Evolutionary conservation across 1,140 invertebrate species (phyloP), one percentile per base, ranked within the genome.

Genomic region (Polyergus mexicanus): DNA sequence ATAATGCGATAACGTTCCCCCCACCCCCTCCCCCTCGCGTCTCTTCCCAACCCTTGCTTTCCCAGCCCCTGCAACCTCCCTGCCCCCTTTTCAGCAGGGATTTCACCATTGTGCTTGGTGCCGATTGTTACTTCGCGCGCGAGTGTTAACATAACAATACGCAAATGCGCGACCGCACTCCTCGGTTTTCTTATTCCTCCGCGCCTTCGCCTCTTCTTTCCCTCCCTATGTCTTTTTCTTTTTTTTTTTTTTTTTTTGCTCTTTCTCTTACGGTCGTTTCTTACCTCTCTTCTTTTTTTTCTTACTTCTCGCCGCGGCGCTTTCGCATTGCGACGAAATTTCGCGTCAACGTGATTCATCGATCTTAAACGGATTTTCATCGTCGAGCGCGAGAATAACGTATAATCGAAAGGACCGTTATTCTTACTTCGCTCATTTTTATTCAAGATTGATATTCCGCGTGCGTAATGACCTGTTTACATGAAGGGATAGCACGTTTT

Each of bases 131-230:
- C 92, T 92, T 90, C 89, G 88, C 88, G 86, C 89, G 86, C 89
- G 86, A 87, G 90, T 91, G 92, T 94, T 95, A 94, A 94, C 94
- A 95, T 95, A 94, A 94, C 93, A 95, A 94, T 93, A 88, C 91
- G 89, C 89, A 90, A 95, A 94, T 92, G 86, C 87, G 88, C 54
- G 89, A 58, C 8, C 56, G 78, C 78, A 60, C 78, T 83, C n/a
- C 38, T 72, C 68, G 54, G 54, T 60, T 74, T 83, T 83, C 78
- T 83, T 83, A 83, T 83, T 83, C 86, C 63, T 47, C 25, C 72
- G 47, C 62, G 65, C 76, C 47, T 44, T 69, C 60, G 11, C n/a
- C n/a, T 41, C 47, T 44, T 19, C 19, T 35, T 69, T 35, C 69
- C 35, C 38, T 28, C 41, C 51, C 47, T 47, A 8, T 74, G 19